Percentiles rank a stretch among this genome's conserved stretches.
Evolutionary conservation across 2,113 vertebrate genomes (phyloP).

Genomic region (Butorides virescens): DNA sequence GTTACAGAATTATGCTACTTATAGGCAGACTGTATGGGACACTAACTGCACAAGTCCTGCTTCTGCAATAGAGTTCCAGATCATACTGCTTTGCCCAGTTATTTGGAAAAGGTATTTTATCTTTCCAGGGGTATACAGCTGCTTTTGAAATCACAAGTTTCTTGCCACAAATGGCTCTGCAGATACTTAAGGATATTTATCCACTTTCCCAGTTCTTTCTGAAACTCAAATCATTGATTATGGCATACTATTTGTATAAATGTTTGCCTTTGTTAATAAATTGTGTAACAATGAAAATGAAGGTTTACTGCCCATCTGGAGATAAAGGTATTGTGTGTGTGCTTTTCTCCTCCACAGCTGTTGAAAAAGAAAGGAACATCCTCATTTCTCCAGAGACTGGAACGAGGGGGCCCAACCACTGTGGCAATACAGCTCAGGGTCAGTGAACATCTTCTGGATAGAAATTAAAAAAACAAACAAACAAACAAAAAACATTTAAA

Average conservation of each 20-base stretch:
- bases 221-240: background rate
- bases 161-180: background rate
- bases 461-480: background rate
- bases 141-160: background rate
- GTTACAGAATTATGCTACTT: background rate
- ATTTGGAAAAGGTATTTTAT: background rate
- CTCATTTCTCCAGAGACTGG: slow-evolving; percentile 86
- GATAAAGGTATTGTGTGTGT: background rate
- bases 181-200: background rate
- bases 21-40: background rate
- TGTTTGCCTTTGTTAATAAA: background rate
- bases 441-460: slow-evolving; percentile 33
- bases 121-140: background rate
- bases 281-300: background rate
- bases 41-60: background rate
- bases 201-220: background rate
- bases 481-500: background rate
- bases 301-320: background rate
- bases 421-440: slow-evolving; percentile 87
- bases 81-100: background rate
- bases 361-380: slow-evolving; percentile 89
- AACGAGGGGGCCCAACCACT: slow-evolving; percentile 85
- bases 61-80: background rate
- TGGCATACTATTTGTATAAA: background rate
- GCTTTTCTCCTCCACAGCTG: slow-evolving; percentile 73